These are phyloP conservation scores for Pogonocichla stellata DNA, from an alignment of 2,113 vertebrate species.

Conservation along the genomic window DNA sequence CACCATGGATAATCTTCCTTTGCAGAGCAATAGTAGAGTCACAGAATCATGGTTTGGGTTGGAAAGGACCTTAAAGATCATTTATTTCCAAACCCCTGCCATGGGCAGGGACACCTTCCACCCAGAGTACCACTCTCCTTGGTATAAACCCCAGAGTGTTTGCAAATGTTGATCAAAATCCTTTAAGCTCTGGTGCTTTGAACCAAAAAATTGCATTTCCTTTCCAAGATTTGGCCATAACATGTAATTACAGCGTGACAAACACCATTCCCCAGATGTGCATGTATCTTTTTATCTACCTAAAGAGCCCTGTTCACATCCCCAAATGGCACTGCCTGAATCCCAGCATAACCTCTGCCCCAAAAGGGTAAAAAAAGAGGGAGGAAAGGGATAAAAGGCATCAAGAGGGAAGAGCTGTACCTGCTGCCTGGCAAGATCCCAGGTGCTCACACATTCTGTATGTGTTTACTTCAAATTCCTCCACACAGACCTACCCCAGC, in stretches of 20 bases:
- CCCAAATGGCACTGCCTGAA: neutral
- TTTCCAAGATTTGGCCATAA: neutral
- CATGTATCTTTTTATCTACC: too few species aligned
- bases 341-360: neutral
- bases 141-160: neutral
- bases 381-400: neutral
- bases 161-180: neutral
- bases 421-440: neutral
- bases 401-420: neutral
- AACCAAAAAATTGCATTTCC: neutral
- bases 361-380: neutral
- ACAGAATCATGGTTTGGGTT: neutral
- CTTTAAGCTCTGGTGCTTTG: neutral
- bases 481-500: neutral
- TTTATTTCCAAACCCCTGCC: neutral
- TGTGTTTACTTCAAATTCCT: neutral
- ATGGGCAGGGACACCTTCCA: neutral
- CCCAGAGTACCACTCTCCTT: neutral
- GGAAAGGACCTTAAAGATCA: neutral
- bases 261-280: neutral
- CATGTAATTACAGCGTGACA: accelerated
- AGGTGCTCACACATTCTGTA: accelerated
- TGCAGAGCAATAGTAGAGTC: neutral
- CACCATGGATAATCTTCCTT: neutral
- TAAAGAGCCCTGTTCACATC: neutral